Evolutionary conservation across 2,888 invertebrate genomes (phyloP), one percentile per base, ranked within the genome.

Genomic region (Lordiphosa andalusiaca): DNA sequence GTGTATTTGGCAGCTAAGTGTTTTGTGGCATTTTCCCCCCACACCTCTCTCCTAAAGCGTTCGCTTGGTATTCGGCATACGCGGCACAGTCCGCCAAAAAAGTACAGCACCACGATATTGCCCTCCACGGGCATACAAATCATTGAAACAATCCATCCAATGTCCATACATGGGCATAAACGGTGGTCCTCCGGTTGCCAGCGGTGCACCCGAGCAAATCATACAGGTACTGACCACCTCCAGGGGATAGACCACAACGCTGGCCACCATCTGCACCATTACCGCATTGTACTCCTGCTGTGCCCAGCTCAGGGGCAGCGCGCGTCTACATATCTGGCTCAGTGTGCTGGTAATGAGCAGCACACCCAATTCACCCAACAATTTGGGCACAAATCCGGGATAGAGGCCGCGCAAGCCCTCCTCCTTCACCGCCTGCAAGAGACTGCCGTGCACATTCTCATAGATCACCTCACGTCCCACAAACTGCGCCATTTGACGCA

Each of bases 401-500:
- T 69, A 77, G 4, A 77, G 58, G 0, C 75, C 76, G 0, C 21
- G 4, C 2, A 41, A 3, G 0, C 76, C 76, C 0, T 64, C 51
- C 1, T 50, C 13, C 0, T 6, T 9, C 0, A 59, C 1, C 0
- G 74, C 47, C 2, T 53, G 12, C n/a, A 37, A 21, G 1, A 67
- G 2, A 3, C 67, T 67, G 21, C 16, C 33, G 4, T 19, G 9
- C 0, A 82, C 0, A 0, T 40, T 51, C 0, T 23, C 37, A 10
- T 82, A 76, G 33, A 48, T 36, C 0, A 36, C 0, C 25, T 82
- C 76, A 0, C 58, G 48, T 0, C 76, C 76, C 2, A 77, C 67
- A 3, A 82, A 82, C 46, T 78, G 75, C 1, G 75, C 76, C 50
- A 78, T 67, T 36, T 77, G 76, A 5, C 76, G 76, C 36, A 75